These are phyloP conservation scores for Holacanthella duospinosa DNA, from an alignment of 2,888 invertebrate genomes.

Conservation along the genomic window DNA sequence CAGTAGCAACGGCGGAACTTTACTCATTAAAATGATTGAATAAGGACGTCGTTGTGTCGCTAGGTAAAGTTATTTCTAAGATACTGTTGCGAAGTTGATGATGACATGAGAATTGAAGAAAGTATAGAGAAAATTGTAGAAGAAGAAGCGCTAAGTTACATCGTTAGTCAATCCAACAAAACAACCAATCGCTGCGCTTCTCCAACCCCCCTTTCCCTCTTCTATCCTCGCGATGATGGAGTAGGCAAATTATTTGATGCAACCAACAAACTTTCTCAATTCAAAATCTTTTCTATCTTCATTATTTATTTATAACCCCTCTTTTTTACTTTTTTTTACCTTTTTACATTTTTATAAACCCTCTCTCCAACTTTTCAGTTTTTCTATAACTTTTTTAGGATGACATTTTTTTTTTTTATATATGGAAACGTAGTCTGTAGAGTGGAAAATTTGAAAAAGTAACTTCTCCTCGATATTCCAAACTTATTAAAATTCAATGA, in stretches of 20 bases:
- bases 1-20: neutral
- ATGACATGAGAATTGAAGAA: neutral
- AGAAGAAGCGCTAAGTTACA: conserved; percentile 12
- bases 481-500: too few relatives aligned
- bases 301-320: too few relatives aligned
- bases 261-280: too few relatives aligned
- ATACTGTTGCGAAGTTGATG: neutral
- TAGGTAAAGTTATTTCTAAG: neutral
- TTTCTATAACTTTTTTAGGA: too few relatives aligned
- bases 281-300: too few relatives aligned
- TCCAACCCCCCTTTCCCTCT: conserved; percentile 12
- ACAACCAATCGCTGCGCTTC: neutral
- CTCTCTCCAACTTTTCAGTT: too few relatives aligned
- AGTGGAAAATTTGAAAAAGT: too few relatives aligned
- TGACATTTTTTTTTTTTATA: too few relatives aligned
- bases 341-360: too few relatives aligned
- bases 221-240: neutral
- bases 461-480: too few relatives aligned
- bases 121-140: neutral
- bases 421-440: too few relatives aligned
- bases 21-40: conserved; percentile 8
- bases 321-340: too few relatives aligned
- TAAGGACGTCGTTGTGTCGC: neutral
- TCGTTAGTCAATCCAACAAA: conserved; percentile 18
- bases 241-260: neutral